Base-by-base conservation (phyloP, 2,797 vertebrate species). In the Mormyrops boulengeri region DNA sequence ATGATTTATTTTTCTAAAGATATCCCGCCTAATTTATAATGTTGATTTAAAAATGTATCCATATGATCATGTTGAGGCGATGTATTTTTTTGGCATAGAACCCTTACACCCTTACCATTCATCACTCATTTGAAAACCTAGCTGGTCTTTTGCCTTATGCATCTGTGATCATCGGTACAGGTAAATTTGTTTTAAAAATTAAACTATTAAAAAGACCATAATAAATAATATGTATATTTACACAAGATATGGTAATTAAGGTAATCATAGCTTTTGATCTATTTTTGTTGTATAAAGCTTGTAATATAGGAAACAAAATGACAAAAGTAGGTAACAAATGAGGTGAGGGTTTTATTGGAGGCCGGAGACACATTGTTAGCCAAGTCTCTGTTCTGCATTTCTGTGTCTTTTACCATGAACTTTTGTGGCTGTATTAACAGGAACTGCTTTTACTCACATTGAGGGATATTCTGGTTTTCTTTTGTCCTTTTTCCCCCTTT, bases 281-380 rank as follows among this genome's bases (percentile, higher is more conserved):
- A 94, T 97, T 97, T 97, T 95, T 97, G 95, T 95, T 96, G 96
- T 96, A 96, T 95, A 96, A 95, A 95, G 92, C 92, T 94, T 96
- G 95, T 96, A 92, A 95, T 93, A 93, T 91, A 96, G 96, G 94
- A 95, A 93, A 93, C 90, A 77, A 94, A 93, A 85, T 89, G 90
- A 91, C 90, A 91, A 41, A 88, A 93, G 34, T 82, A 44, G 41
- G 77, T 93, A 93, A 94, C 90, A 14, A 89, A 88, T 89, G 91
- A 86, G 90, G 88, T 73, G 91, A 89, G 93, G 93, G 93, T 88
- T 91, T 90, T 88, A 91, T 92, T 92, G 50, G 88, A 89, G 91
- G 87, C 55, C 87, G 84, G 90, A 89, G 88, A 17, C 89, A 50
- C 22, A 89, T 89, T 85, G 44, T 87, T 88, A 89, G 92, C 90